phyloP scores from a whole-genome alignment of 2,797 vertebrate genomes.

The Chrysocyon brachyurus region DNA sequence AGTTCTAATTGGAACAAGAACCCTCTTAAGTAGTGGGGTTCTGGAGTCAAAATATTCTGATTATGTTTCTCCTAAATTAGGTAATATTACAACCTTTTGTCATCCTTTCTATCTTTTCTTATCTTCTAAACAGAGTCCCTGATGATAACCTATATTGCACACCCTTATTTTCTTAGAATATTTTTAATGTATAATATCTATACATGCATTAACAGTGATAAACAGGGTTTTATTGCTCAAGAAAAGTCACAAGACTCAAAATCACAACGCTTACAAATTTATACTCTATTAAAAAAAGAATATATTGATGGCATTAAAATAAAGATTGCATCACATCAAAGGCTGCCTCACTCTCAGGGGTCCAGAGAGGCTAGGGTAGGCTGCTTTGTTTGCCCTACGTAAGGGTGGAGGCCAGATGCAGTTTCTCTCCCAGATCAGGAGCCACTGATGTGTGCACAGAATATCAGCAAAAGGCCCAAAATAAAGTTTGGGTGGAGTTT shows the following conservation, averaged over 20 bases:
- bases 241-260: neutral
- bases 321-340: neutral
- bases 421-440: neutral
- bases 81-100: neutral
- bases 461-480: neutral
- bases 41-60: constrained; percentile 22
- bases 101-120: neutral
- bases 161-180: neutral
- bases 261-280: neutral
- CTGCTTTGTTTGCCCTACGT: neutral
- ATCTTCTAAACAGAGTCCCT: neutral
- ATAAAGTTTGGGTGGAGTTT: neutral
- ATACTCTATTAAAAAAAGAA: neutral
- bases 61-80: constrained; percentile 27
- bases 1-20: neutral
- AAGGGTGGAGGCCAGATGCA: neutral
- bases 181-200: constrained; percentile 18
- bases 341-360: neutral
- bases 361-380: neutral
- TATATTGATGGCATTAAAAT: neutral
- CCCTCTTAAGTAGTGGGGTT: neutral
- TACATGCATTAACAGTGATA: neutral
- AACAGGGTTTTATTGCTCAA: neutral
- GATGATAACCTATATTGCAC: neutral
- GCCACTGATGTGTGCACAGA: neutral